Conservation (phyloP, 2,113 vertebrate genomes). For the Nannospalax galili region DNA sequence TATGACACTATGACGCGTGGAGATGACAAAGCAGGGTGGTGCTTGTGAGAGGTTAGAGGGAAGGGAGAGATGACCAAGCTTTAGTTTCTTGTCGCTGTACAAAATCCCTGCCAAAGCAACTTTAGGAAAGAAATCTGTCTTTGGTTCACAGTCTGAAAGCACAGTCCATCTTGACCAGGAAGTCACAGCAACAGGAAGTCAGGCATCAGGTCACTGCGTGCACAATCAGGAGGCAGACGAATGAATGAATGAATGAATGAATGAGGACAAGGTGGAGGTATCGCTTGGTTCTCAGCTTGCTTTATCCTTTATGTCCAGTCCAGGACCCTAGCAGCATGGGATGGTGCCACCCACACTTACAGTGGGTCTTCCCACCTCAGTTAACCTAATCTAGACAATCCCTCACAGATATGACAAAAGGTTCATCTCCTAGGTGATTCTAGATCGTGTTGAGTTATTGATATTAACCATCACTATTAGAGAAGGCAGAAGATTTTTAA, state of each 20-base stretch:
- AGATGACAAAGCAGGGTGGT: background rate
- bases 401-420: too few species aligned
- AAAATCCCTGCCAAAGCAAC: background rate
- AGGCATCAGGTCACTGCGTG: background rate
- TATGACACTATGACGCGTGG: background rate
- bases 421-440: too few species aligned
- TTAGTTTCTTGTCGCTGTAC: background rate
- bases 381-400: too few species aligned
- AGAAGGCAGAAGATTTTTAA: too few species aligned
- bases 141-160: background rate
- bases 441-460: too few species aligned
- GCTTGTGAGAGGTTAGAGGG: too few species aligned
- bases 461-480: too few species aligned
- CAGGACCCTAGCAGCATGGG: background rate
- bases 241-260: background rate
- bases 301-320: background rate
- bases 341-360: too few species aligned
- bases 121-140: background rate
- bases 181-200: background rate
- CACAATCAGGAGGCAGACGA: background rate
- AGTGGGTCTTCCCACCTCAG: too few species aligned
- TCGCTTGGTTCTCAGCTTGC: background rate
- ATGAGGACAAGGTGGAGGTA: background rate
- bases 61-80: background rate
- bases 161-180: background rate